phyloP scores from a whole-genome alignment of 1,140 invertebrate genomes.

The Belonocnema kinseyi region DNA sequence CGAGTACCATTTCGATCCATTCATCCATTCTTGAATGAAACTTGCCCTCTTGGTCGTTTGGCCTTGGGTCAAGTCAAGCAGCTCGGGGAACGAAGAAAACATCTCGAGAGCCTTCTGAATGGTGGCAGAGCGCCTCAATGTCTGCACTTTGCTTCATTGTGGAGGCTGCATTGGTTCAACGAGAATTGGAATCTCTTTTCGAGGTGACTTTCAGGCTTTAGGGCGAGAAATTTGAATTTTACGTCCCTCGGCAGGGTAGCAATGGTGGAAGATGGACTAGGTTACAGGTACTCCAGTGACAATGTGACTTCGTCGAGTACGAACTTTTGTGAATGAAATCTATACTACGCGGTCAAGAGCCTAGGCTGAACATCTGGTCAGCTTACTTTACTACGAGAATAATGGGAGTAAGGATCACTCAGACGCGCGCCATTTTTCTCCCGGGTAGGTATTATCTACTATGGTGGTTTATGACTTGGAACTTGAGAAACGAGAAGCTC shows the following conservation, averaged over 20 bases:
- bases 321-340: slow-evolving; percentile 30
- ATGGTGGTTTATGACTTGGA: slow-evolving; percentile 15
- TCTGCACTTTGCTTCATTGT: slow-evolving; percentile 20
- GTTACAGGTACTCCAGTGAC: slow-evolving; percentile 27
- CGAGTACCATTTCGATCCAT: slow-evolving; percentile 23
- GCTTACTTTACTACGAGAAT: background rate
- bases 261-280: background rate
- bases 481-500: slow-evolving; percentile 12
- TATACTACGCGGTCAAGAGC: slow-evolving; percentile 6
- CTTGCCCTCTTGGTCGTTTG: background rate
- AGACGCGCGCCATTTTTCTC: slow-evolving; percentile 28
- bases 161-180: background rate
- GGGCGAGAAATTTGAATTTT: slow-evolving; percentile 29
- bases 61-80: slow-evolving; percentile 20
- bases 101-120: slow-evolving; percentile 25
- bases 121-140: slow-evolving; percentile 20
- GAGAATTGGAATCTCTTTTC: slow-evolving; percentile 28
- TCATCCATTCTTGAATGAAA: slow-evolving; percentile 28
- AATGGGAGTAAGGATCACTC: slow-evolving; percentile 1
- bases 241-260: background rate
- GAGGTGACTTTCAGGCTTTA: slow-evolving; percentile 14
- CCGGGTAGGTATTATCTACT: background rate
- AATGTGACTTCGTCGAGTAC: slow-evolving; percentile 17
- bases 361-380: slow-evolving; percentile 11
- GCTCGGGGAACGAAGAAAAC: slow-evolving; percentile 23